phyloP scores from a whole-genome alignment of 1,140 invertebrate species.

The Planococcus citri region DNA sequence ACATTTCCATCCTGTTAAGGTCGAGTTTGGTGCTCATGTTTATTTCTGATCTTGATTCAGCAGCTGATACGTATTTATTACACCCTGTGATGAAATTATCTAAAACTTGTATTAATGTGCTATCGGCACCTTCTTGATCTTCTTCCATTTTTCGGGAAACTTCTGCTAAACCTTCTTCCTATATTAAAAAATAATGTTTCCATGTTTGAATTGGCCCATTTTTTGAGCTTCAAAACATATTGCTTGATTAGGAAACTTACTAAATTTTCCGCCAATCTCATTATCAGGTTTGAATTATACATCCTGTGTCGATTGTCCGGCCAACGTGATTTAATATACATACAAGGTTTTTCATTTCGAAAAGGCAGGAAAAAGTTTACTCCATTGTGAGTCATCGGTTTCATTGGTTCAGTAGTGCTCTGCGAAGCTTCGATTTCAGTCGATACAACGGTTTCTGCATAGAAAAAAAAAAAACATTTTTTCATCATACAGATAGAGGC shows the following conservation, averaged over 20 bases:
- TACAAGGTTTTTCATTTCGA: constrained; percentile 75
- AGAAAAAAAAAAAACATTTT: no score
- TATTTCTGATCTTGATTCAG: constrained; percentile 40
- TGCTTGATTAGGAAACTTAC: constrained; percentile 42
- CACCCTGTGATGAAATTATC: constrained; percentile 57
- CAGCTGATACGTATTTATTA: constrained; percentile 49
- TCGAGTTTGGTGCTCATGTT: constrained; percentile 74
- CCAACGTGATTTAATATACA: constrained; percentile 66
- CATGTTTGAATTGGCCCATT: no score
- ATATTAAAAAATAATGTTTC: no score
- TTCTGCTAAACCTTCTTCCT: constrained; percentile 68
- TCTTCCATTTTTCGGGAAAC: constrained; percentile 48
- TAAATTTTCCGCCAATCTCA: constrained; percentile 63
- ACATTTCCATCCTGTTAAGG: constrained; percentile 64
- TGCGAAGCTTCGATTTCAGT: no score
- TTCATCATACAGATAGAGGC: no score
- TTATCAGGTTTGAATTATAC: constrained; percentile 77
- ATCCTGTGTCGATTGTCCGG: constrained; percentile 68
- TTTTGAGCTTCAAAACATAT: no score
- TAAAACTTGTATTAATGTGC: constrained; percentile 49
- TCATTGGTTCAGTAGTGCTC: no score
- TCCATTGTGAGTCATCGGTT: no score
- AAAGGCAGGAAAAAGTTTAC: constrained; percentile 69
- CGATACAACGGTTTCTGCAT: no score
- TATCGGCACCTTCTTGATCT: constrained; percentile 47